These are phyloP conservation scores for Fregetta grallaria DNA, from an alignment of 2,113 vertebrate genomes.

Conservation along the genomic window DNA sequence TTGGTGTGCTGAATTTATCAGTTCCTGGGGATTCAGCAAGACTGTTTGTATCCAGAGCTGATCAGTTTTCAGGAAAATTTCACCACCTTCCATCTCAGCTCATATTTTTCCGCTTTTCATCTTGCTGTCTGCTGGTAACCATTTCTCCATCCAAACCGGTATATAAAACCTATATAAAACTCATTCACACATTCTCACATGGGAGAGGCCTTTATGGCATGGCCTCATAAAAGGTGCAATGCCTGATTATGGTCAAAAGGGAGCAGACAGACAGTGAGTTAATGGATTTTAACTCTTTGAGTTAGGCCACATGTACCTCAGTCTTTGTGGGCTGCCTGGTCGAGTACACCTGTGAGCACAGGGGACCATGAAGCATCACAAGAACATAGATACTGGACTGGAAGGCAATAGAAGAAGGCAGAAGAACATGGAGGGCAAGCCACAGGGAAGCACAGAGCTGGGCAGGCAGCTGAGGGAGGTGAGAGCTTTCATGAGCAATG, in stretches of 20 bases:
- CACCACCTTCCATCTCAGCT: not conserved
- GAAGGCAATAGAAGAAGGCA: not conserved
- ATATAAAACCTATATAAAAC: not conserved
- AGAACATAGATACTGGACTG: not conserved
- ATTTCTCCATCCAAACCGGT: not conserved
- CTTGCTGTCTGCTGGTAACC: not conserved
- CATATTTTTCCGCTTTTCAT: not conserved
- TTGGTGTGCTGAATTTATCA: not conserved
- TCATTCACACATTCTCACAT: not conserved
- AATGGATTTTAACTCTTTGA: not conserved
- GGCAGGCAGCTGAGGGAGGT: not conserved
- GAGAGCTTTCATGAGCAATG: not conserved
- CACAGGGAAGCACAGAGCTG: not conserved
- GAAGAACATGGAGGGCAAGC: not conserved
- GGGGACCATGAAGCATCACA: not conserved
- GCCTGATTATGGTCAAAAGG: not conserved
- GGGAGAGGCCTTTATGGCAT: not conserved
- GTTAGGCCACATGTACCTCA: not conserved
- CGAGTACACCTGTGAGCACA: not conserved
- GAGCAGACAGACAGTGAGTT: not conserved
- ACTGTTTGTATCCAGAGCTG: not conserved
- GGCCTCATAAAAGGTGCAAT: not conserved
- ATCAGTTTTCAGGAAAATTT: not conserved
- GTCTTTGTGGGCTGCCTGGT: not conserved
- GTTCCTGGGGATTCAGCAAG: not conserved